A percentile compares a stretch with the other conserved stretches of the same genome.
These are phyloP conservation scores for Hydrotaea cyrtoneurina DNA, from an alignment of 2,888 invertebrate genomes.

Conservation along the genomic window DNA sequence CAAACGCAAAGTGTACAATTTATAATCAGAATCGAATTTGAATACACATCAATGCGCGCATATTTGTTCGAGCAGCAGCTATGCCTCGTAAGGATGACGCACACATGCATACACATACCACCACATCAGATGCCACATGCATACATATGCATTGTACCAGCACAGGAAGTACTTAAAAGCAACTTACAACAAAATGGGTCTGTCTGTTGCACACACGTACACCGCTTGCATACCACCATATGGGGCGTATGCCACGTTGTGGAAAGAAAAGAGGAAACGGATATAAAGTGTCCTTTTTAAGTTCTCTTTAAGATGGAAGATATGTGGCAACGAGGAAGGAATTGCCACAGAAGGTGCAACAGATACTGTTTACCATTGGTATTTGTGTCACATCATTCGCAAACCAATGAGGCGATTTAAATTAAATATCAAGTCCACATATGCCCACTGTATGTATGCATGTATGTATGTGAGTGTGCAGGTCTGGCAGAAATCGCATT, in stretches of 20 bases:
- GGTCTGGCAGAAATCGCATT: no score
- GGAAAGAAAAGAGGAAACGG: background rate
- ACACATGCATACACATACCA: background rate
- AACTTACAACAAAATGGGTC: slow-evolving; percentile 9
- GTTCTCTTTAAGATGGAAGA: background rate
- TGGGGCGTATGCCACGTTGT: background rate
- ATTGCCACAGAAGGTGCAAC: slow-evolving; percentile 7
- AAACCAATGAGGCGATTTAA: slow-evolving; percentile 27
- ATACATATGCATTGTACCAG: background rate
- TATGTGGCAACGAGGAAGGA: background rate
- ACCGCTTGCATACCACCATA: background rate
- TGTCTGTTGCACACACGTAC: background rate
- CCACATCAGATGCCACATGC: background rate
- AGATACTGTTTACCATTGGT: slow-evolving; percentile 6
- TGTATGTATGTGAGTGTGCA: no score
- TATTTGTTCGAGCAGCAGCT: slow-evolving; percentile 10
- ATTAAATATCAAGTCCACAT: slow-evolving; percentile 10
- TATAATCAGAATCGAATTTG: slow-evolving; percentile 34
- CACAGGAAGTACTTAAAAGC: slow-evolving; percentile 27
- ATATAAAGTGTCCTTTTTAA: slow-evolving; percentile 9
- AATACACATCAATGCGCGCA: slow-evolving; percentile 42
- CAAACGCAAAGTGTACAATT: slow-evolving; percentile 34
- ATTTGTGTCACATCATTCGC: background rate
- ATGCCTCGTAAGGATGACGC: background rate
- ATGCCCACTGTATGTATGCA: background rate